Base-by-base conservation (phyloP, 2,797 vertebrate genomes). In the Microcaecilia unicolor region DNA sequence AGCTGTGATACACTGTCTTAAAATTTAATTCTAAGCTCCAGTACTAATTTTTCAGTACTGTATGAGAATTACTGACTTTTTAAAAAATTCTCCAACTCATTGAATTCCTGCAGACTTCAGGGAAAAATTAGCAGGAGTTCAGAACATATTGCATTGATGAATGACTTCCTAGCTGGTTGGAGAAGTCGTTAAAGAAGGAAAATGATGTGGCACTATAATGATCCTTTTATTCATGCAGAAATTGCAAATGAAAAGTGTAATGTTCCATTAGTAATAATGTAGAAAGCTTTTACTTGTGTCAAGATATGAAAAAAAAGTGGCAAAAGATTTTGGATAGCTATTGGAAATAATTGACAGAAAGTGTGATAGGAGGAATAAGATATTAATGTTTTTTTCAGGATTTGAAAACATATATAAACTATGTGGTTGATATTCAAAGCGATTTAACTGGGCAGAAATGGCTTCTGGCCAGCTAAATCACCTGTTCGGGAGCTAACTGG, bases 221-320 rank as follows among this genome's bases (percentile, higher is more conserved):
- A 78, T 76, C 78, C 70, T 79, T 76, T 83, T 80, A 80, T 80
- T 81, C 80, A 79, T 76, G 58, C 74, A 75, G 66, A 63, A 71
- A 68, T 70, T 78, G 76, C 69, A 59, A 63, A 75, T 70, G 74
- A 76, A 52, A 41, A 83, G 62, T 54, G 22, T 66, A 70, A 77
- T 71, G 74, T 67, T 79, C 78, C 78, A 80, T 83, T 80, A 83
- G 75, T 72, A 71, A 70, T 83, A 78, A 81, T 78, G 79, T 74
- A 74, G 72, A 71, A 70, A 78, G 57, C 73, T 65, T 77, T 62
- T 75, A n/a, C 69, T 57, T 70, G 71, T 81, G 76, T 83, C 80
- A 81, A 78, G 83, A 73, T 61, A 74, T 69, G 48, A 69, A 72
- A 72, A 72, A 71, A 74, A 68, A 75, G 62, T 83, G 78, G 80